Conservation (phyloP, 2,888 invertebrate genomes). For the Arctia plantaginis region DNA sequence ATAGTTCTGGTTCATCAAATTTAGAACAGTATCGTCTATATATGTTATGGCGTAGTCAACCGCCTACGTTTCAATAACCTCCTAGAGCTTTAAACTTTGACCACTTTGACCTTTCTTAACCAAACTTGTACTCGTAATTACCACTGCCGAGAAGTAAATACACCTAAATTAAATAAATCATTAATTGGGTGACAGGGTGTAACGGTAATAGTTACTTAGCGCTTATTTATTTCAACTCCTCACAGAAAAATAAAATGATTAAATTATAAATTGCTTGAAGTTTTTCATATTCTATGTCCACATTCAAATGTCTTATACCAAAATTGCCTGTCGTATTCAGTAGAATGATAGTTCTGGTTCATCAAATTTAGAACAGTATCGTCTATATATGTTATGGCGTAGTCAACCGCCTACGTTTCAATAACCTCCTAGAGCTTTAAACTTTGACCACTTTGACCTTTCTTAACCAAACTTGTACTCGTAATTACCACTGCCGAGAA, state of each 20-base stretch:
- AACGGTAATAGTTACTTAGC: background rate
- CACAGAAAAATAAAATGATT: background rate
- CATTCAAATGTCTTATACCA: too few relatives aligned
- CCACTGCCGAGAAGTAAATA: background rate
- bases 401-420: background rate
- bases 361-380: background rate
- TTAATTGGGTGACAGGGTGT: background rate
- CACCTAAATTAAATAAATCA: constrained; percentile 1
- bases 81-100: background rate
- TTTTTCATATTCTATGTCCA: too few relatives aligned
- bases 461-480: constrained; percentile 10
- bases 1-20: too few relatives aligned
- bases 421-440: background rate
- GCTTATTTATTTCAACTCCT: background rate
- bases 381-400: background rate
- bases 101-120: constrained; percentile 4
- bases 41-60: background rate
- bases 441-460: background rate
- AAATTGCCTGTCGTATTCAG: too few relatives aligned
- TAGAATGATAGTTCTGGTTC: too few relatives aligned
- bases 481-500: background rate
- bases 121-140: background rate
- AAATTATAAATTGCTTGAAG: background rate
- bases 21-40: background rate
- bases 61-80: background rate